A percentile compares a stretch with the other conserved stretches of the same genome.
Evolutionary conservation across 2,113 vertebrate genomes (phyloP).

Genomic region (Spizaetus ornatus): DNA sequence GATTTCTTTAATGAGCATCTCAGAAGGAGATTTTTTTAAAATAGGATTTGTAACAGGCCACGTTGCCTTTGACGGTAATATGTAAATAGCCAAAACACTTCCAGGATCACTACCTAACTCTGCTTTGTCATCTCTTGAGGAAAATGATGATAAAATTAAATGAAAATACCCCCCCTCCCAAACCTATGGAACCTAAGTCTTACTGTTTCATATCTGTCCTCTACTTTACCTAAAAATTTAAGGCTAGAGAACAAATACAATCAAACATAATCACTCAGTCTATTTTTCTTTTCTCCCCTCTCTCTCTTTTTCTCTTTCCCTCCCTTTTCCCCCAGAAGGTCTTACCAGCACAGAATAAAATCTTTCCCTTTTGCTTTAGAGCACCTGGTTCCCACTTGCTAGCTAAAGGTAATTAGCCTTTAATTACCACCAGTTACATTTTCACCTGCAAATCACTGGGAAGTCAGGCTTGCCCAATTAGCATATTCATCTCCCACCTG

Average conservation of each 20-base stretch:
- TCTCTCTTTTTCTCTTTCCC: no score
- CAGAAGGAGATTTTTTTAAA: neutral
- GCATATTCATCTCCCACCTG: slow-evolving; percentile 52
- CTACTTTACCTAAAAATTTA: neutral
- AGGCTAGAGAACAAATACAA: neutral
- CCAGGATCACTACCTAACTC: neutral
- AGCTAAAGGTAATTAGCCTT: slow-evolving; percentile 71
- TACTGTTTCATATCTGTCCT: neutral
- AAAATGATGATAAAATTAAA: neutral
- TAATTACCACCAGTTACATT: slow-evolving; percentile 74
- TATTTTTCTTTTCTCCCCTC: no score
- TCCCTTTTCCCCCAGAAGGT: neutral
- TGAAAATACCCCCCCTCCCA: accelerated
- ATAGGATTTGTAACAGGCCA: neutral
- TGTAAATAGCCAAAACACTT: neutral
- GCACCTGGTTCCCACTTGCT: slow-evolving; percentile 63
- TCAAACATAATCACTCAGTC: neutral
- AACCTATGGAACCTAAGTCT: neutral
- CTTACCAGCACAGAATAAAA: neutral
- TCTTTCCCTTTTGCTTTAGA: slow-evolving; percentile 4
- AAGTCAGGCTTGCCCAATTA: slow-evolving; percentile 55
- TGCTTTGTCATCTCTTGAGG: neutral
- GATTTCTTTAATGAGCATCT: neutral
- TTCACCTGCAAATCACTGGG: slow-evolving; percentile 66
- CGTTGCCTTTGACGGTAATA: neutral